Conservation (phyloP, 2,888 invertebrate species). For the Callinectes sapidus region DNA sequence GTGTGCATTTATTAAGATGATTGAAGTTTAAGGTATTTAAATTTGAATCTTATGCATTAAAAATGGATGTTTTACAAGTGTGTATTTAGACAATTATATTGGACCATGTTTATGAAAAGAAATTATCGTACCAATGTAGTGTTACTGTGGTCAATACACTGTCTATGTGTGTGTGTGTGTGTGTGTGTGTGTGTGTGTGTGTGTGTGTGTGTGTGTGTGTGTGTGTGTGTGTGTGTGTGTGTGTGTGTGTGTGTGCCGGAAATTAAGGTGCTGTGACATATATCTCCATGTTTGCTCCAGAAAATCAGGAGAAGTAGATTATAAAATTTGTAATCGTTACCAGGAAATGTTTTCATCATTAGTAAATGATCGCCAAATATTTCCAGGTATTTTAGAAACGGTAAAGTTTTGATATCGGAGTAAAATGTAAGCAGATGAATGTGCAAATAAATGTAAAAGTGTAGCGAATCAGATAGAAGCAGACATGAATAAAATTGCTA, state of each 20-base stretch:
- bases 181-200: constrained; percentile 15
- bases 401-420: background rate
- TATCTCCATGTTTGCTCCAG: background rate
- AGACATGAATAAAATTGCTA: background rate
- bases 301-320: background rate
- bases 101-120: too few relatives aligned
- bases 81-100: too few relatives aligned
- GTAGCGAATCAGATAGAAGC: background rate
- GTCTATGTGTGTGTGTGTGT: background rate
- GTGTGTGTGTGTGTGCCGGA: background rate
- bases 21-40: too few relatives aligned
- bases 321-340: background rate
- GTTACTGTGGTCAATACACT: background rate
- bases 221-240: background rate
- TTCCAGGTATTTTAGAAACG: background rate
- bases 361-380: background rate
- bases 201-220: constrained; percentile 15
- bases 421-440: background rate
- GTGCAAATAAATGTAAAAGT: background rate
- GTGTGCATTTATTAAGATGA: too few relatives aligned
- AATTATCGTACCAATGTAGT: too few relatives aligned
- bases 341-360: background rate
- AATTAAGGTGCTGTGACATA: background rate
- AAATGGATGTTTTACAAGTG: too few relatives aligned
- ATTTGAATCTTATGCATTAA: too few relatives aligned